phyloP scores from a whole-genome alignment of 2,113 vertebrate genomes.

The Percina caprodes region DNA sequence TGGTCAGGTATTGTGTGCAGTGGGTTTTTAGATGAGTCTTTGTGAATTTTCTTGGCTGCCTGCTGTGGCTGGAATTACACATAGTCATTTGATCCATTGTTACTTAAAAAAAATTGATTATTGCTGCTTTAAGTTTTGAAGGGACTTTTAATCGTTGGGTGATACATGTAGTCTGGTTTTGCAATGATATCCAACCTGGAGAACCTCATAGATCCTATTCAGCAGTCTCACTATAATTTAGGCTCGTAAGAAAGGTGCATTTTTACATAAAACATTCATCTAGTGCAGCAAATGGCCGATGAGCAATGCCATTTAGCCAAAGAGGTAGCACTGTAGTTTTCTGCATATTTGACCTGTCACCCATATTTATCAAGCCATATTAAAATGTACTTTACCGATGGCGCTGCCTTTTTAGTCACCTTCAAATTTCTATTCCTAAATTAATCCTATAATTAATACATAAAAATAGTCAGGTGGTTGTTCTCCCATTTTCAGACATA shows the following conservation, averaged over 20 bases:
- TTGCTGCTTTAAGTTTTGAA: neutral
- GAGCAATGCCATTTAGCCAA: constrained; percentile 11
- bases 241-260: neutral
- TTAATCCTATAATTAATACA: constrained; percentile 45
- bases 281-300: neutral
- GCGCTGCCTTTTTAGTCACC: constrained; percentile 25
- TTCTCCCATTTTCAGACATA: constrained; percentile 7
- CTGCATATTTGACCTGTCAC: constrained; percentile 7
- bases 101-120: neutral
- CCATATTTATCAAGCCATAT: constrained; percentile 21
- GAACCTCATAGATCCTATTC: neutral
- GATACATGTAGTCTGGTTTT: neutral
- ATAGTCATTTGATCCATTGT: no score
- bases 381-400: constrained; percentile 17
- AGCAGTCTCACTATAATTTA: neutral
- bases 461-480: constrained; percentile 36
- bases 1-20: no score
- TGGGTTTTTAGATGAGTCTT: no score
- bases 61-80: no score
- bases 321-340: neutral
- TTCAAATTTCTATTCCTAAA: constrained; percentile 42
- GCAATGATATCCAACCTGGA: neutral
- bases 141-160: neutral
- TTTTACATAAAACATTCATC: neutral
- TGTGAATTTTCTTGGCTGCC: no score